A percentile compares a stretch with the other conserved stretches of the same genome.
phyloP scores from a whole-genome alignment of 2,113 vertebrate genomes.

The Dicentrarchus labrax region DNA sequence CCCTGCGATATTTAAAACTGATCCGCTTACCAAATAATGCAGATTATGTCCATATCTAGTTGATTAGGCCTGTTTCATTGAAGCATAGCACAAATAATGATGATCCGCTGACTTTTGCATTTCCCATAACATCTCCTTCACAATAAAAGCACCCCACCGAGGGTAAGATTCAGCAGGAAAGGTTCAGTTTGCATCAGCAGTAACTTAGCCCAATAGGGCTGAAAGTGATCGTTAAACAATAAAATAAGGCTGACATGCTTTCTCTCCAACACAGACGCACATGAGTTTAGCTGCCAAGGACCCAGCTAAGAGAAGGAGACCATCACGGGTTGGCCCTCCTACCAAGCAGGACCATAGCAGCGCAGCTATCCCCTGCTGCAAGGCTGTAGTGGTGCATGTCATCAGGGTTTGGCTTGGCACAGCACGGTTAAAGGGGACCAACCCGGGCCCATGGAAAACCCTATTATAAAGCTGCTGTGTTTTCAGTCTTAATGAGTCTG shows the following conservation, averaged over 20 bases:
- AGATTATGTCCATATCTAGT: neutral
- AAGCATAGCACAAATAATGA: neutral
- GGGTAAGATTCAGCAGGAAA: neutral
- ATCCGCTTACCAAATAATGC: neutral
- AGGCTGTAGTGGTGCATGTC: neutral
- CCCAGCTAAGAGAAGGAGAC: neutral
- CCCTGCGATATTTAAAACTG: neutral
- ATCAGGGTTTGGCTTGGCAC: neutral
- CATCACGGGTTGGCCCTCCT: neutral
- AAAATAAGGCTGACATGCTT: neutral
- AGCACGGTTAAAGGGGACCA: neutral
- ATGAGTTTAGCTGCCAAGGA: neutral
- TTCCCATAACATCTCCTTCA: neutral
- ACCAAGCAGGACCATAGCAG: neutral
- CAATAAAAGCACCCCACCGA: neutral
- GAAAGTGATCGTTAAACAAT: neutral
- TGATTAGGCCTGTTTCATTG: neutral
- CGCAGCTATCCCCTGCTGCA: neutral
- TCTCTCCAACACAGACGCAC: neutral
- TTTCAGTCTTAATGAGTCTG: slow-evolving; percentile 47
- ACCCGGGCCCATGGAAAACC: neutral
- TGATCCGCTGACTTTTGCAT: neutral
- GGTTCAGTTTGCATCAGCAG: neutral
- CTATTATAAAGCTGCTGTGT: slow-evolving; percentile 38
- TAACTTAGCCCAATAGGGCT: neutral